phyloP scores from a whole-genome alignment of 2,888 invertebrate species.

The Acrocera orbiculus region DNA sequence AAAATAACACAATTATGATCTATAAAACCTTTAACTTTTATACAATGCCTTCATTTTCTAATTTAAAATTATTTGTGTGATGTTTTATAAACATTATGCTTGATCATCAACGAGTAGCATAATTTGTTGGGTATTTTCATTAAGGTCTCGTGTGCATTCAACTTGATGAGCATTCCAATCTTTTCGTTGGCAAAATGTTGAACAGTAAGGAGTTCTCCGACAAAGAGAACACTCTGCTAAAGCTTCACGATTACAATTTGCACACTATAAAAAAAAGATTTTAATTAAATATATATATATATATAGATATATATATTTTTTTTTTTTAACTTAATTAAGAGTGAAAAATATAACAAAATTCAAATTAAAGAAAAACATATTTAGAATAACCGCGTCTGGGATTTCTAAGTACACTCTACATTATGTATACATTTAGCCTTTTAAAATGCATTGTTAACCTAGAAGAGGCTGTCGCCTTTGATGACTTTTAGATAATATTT shows the following conservation, averaged over 20 bases:
- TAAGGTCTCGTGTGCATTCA: constrained; percentile 54
- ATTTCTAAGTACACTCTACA: too few species aligned
- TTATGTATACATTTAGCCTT: too few species aligned
- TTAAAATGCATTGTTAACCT: too few species aligned
- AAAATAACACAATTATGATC: too few species aligned
- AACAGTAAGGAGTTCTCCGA: constrained; percentile 72
- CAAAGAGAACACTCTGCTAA: constrained; percentile 75
- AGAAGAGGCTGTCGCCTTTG: too few species aligned
- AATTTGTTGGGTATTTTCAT: constrained; percentile 60
- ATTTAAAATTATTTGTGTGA: too few species aligned
- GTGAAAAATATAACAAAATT: background rate
- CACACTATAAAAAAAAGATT: constrained; percentile 43
- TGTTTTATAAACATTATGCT: constrained; percentile 18
- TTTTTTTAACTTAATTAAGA: too few species aligned
- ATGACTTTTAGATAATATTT: too few species aligned
- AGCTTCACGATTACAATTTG: constrained; percentile 77
- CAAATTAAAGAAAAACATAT: background rate
- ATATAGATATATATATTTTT: too few species aligned
- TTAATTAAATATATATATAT: background rate
- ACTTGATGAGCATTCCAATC: constrained; percentile 79
- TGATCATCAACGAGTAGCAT: constrained; percentile 73
- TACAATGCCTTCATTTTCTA: too few species aligned
- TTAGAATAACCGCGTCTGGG: too few species aligned
- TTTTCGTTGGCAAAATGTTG: constrained; percentile 76
- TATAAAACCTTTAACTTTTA: too few species aligned